phyloP scores from a whole-genome alignment of 2,888 invertebrate species.

The Eledona agricola region DNA sequence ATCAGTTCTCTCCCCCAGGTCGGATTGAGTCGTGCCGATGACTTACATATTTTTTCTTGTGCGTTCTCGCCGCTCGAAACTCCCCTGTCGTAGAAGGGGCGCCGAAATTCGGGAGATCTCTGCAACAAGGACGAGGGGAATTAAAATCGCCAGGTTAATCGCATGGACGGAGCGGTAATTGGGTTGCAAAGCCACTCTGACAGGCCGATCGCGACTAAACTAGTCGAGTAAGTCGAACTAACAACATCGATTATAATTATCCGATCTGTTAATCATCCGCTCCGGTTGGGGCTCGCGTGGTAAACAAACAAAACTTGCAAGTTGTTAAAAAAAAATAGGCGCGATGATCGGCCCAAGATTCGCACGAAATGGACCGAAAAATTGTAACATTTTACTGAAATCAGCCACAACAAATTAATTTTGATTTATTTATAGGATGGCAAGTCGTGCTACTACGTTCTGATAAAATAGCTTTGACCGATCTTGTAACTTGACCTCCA shows the following conservation, averaged over 20 bases:
- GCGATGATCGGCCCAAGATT: too few species aligned
- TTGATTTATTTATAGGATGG: too few species aligned
- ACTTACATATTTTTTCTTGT: slow-evolving; percentile 32
- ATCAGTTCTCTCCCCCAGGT: too few species aligned
- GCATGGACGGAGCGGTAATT: neutral
- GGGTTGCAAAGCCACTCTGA: slow-evolving; percentile 3
- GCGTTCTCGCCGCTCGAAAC: slow-evolving; percentile 40
- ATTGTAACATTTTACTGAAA: slow-evolving; percentile 5
- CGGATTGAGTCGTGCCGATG: neutral
- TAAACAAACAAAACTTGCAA: slow-evolving; percentile 9
- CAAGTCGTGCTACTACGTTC: too few species aligned
- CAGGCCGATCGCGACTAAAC: slow-evolving; percentile 10
- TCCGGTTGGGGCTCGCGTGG: neutral
- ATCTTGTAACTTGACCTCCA: too few species aligned
- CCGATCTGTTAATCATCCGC: slow-evolving; percentile 9
- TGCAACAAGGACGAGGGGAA: slow-evolving; percentile 42
- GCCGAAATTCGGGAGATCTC: slow-evolving; percentile 49
- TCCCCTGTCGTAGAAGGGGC: slow-evolving; percentile 43
- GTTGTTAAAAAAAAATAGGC: too few species aligned
- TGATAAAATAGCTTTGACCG: too few species aligned
- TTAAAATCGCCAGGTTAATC: neutral
- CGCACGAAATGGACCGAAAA: too few species aligned
- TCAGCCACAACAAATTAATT: neutral
- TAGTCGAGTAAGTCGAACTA: slow-evolving; percentile 12
- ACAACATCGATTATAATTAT: slow-evolving; percentile 25